Evolutionary conservation across 2,113 vertebrate genomes (phyloP).

Genomic region (Zosterops borbonicus): DNA sequence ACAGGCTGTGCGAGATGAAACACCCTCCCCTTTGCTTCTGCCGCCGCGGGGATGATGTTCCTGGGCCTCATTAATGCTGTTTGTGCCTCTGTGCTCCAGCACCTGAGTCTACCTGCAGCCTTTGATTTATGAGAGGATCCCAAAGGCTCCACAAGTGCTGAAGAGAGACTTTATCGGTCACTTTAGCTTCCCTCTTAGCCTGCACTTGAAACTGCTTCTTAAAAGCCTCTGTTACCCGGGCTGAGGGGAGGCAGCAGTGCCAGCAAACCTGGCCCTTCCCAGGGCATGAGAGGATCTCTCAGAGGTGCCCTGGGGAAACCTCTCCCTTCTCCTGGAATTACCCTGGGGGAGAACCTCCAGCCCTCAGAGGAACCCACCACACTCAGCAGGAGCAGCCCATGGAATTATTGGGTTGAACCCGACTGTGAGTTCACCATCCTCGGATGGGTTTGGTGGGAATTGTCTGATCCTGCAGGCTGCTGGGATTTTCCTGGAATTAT

Average conservation of each 20-base stretch:
- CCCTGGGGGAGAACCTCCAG: neutral
- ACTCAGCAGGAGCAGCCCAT: rapidly evolving
- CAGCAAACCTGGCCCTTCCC: neutral
- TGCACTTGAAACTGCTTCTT: neutral
- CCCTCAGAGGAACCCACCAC: neutral
- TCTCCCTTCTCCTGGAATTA: neutral
- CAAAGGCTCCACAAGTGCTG: neutral
- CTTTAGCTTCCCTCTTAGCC: neutral
- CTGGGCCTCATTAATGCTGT: rapidly evolving
- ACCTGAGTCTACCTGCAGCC: neutral
- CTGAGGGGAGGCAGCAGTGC: neutral
- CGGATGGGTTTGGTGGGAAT: neutral
- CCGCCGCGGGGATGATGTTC: neutral
- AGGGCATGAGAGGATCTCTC: neutral
- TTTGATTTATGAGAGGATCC: neutral
- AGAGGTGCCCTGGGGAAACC: neutral
- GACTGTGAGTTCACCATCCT: neutral
- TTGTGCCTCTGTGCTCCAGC: neutral
- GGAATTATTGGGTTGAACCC: neutral
- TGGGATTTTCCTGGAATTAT: neutral
- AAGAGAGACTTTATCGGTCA: neutral
- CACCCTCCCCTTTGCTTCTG: neutral
- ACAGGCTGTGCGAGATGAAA: neutral
- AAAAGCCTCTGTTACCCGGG: neutral
- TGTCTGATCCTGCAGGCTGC: neutral